Evolutionary conservation across 1,140 invertebrate genomes (phyloP).

Genomic region (Potamilus streckersoni): DNA sequence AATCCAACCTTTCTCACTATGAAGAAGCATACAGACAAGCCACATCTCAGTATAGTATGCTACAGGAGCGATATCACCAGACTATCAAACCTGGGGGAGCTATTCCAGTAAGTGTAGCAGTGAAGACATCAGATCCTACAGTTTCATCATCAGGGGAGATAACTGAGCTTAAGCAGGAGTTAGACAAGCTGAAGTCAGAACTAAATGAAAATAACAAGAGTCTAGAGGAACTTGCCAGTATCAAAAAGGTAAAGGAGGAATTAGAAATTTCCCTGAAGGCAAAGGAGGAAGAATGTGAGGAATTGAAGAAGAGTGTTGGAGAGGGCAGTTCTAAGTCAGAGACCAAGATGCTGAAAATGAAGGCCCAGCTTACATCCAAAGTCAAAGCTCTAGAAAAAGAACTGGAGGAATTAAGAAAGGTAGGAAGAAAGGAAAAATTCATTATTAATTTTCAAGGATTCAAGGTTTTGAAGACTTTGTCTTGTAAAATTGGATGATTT

Average conservation of each 20-base stretch:
- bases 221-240: conserved; percentile 21
- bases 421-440: conserved; percentile 17
- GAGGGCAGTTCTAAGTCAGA: conserved; percentile 34
- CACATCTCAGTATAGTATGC: conserved; percentile 48
- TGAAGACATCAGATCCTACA: background rate
- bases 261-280: conserved; percentile 21
- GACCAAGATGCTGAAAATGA: conserved; percentile 83
- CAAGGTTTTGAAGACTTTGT: background rate
- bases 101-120: background rate
- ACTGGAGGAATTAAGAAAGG: conserved; percentile 77
- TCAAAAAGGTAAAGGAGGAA: conserved; percentile 35
- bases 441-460: background rate
- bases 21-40: conserved; percentile 57
- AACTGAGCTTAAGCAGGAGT: conserved; percentile 3
- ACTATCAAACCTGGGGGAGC: conserved; percentile 31
- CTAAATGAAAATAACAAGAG: conserved; percentile 30
- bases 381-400: conserved; percentile 86
- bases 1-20: conserved; percentile 48
- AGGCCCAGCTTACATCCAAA: conserved; percentile 83
- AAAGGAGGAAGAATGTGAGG: conserved; percentile 35
- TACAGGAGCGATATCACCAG: conserved; percentile 57
- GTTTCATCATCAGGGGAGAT: conserved; percentile 3
- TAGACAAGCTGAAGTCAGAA: conserved; percentile 24
- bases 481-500: background rate
- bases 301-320: conserved; percentile 20